These are phyloP conservation scores for Stichopus chloronotus DNA, from an alignment of 35 echinoderm and acorn worm genomes.

Conservation along the genomic window DNA sequence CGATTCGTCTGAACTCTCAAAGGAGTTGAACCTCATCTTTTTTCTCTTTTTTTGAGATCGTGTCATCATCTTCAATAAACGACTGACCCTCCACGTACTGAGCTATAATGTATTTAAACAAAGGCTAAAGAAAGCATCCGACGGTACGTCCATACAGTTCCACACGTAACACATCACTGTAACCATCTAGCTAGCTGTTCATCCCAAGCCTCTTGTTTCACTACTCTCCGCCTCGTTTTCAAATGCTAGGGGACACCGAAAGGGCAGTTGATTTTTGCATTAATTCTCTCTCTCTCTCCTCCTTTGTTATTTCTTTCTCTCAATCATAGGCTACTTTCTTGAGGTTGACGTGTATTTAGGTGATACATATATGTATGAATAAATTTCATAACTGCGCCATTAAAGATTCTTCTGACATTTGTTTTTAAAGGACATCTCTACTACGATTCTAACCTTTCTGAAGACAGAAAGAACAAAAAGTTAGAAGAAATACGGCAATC, in stretches of 20 bases:
- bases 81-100: too few relatives aligned
- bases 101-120: too few relatives aligned
- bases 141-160: too few relatives aligned
- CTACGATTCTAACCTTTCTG: not conserved
- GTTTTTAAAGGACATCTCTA: not conserved
- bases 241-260: not conserved
- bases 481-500: not conserved
- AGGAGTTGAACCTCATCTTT: too few relatives aligned
- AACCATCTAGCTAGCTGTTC: too few relatives aligned
- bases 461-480: not conserved
- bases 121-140: too few relatives aligned
- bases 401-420: not conserved
- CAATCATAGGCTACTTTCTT: not conserved
- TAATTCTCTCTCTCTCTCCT: not conserved
- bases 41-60: too few relatives aligned
- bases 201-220: not conserved
- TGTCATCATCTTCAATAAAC: too few relatives aligned
- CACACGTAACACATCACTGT: too few relatives aligned
- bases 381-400: not conserved
- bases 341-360: not conserved
- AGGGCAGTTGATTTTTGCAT: not conserved
- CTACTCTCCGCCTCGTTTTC: not conserved
- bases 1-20: too few relatives aligned
- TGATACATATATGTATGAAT: not conserved
- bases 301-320: not conserved